Evolutionary conservation across 2,113 vertebrate species (phyloP), one percentile per base, ranked within the genome.

Genomic region (Martes martes): DNA sequence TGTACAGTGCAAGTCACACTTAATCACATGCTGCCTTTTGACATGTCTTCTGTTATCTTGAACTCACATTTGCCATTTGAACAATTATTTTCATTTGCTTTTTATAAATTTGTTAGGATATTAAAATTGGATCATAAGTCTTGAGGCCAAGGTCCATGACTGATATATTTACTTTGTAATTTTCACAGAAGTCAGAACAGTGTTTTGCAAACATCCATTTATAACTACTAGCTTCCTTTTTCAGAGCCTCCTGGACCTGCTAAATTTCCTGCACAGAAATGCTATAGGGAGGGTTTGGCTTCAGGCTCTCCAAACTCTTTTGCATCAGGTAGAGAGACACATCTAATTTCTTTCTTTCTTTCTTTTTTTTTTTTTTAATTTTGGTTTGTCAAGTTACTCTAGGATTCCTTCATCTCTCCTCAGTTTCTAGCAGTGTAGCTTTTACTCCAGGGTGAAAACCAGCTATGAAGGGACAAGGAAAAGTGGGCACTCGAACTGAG

Each of bases 41-140:
- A 73, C 28, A n/a, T n/a, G 3, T 61, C 31, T 93, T 59, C 18
- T 50, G 15, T 63, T 93, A 82, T 79, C 21, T 65, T 80, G 23
- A 69, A 57, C 13, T 92, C 47, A n/a, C 74, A 39, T 86, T 65
- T 96, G n/a, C 65, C 63, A 71, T 89, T 80, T 93, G 10, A 94
- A 76, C 45, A 92, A 14, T 76, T 82, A 50, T 85, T 92, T 95
- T 79, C 28, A 82, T 76, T 89, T 73, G 52, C 50, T 90, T 95
- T 86, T 80, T 55, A 97, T 57, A 82, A 59, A 24, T 52, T 16
- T 73, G 39, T 89, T 89, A 73, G 78, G 26, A 79, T 74, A 23
- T 90, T 89, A 87, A 97, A 93, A 85, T 28, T 65, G 24, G 2
- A 61, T 73, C 89, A 4, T 36, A 59, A 80, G 31, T 83, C 59